phyloP scores from a whole-genome alignment of 2,113 vertebrate species.

The Chascanopsetta lugubris region DNA sequence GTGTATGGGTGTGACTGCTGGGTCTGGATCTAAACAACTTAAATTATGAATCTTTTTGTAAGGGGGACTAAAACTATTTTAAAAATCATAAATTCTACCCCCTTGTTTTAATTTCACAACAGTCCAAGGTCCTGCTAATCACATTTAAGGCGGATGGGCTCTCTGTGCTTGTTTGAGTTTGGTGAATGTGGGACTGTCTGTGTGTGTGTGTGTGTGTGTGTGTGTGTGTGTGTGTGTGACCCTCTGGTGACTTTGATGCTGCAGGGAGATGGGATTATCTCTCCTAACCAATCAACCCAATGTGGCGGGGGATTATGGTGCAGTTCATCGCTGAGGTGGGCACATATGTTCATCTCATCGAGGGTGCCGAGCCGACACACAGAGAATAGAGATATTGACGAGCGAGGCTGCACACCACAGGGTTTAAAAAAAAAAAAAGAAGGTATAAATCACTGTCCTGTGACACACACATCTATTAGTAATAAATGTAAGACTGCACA shows the following conservation, averaged over 20 bases:
- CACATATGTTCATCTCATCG: constrained; percentile 38
- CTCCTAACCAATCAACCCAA: constrained; percentile 35
- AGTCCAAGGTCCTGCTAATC: too few species aligned
- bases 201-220: neutral
- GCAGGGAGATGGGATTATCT: constrained; percentile 13
- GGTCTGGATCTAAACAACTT: too few species aligned
- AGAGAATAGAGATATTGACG: constrained; percentile 2
- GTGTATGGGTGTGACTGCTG: too few species aligned
- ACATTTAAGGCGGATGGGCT: constrained; percentile 29
- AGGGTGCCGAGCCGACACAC: constrained; percentile 38
- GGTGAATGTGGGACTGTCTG: neutral
- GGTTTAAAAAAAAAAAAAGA: neutral
- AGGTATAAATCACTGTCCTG: constrained; percentile 18
- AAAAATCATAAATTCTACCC: too few species aligned
- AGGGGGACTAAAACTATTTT: too few species aligned
- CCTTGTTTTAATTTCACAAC: too few species aligned
- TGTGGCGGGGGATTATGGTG: constrained; percentile 25
- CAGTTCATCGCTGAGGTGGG: constrained; percentile 18
- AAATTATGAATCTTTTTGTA: too few species aligned
- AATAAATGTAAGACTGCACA: constrained; percentile 22
- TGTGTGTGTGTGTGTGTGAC: constrained; percentile 4
- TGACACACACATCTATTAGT: constrained; percentile 11
- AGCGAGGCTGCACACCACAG: constrained; percentile 24
- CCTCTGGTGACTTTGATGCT: constrained; percentile 23
- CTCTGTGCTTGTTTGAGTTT: constrained; percentile 19